phyloP scores from a whole-genome alignment of 2,797 vertebrate genomes.

The Epinephelus malabaricus region DNA sequence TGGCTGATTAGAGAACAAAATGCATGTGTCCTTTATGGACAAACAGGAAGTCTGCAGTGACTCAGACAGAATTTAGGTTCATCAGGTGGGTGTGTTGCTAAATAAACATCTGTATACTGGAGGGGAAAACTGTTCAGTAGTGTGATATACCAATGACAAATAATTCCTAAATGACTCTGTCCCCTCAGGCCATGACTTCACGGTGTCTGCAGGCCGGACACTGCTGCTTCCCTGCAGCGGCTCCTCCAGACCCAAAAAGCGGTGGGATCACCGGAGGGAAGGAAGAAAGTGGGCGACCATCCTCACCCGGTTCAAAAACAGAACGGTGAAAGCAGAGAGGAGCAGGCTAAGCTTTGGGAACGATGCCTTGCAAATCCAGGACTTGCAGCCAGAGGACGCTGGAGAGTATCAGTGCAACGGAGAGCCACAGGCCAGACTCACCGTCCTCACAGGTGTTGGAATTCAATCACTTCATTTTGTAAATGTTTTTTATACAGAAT shows the following conservation, averaged over 20 bases:
- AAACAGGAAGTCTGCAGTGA: no score
- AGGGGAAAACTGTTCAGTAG: no score
- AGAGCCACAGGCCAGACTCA: conserved; percentile 44
- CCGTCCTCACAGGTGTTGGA: conserved; percentile 51
- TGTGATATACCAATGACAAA: no score
- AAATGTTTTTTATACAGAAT: background rate
- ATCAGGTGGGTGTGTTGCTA: no score
- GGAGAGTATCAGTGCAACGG: conserved; percentile 74
- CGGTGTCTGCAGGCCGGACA: conserved; percentile 62
- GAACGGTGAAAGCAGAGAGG: conserved; percentile 56
- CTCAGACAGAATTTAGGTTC: no score
- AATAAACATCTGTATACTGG: no score
- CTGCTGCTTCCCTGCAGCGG: conserved; percentile 74
- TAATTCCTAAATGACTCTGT: no score
- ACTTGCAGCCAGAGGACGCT: conserved; percentile 67
- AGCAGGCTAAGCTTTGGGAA: conserved; percentile 55
- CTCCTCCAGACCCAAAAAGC: conserved; percentile 53
- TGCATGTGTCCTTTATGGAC: no score
- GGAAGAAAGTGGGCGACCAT: conserved; percentile 41
- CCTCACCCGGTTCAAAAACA: conserved; percentile 72
- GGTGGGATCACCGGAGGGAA: conserved; percentile 56
- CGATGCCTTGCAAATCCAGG: conserved; percentile 67
- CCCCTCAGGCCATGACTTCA: conserved; percentile 51
- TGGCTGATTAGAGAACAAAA: no score
- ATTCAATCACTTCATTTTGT: background rate